phyloP scores from a whole-genome alignment of 2,888 invertebrate genomes.

The Sycophila texana region DNA sequence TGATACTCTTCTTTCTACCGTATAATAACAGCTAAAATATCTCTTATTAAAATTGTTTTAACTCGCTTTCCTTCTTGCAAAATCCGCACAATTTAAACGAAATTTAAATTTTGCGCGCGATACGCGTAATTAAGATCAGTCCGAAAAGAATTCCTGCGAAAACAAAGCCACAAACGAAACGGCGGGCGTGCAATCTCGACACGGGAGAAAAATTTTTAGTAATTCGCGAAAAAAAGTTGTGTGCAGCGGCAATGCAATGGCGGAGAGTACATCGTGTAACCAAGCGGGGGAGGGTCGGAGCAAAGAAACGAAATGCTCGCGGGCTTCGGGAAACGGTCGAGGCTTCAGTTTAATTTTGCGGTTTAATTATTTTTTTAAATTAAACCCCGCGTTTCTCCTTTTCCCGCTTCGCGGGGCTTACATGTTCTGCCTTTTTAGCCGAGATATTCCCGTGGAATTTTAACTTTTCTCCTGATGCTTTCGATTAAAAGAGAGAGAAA shows the following conservation, averaged over 20 bases:
- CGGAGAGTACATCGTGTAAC: background rate
- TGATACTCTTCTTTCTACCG: too few relatives aligned
- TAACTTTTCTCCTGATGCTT: slow-evolving; percentile 38
- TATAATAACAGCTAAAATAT: too few relatives aligned
- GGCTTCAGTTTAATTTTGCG: slow-evolving; percentile 69
- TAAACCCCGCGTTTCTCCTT: slow-evolving; percentile 61
- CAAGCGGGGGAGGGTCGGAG: slow-evolving; percentile 11
- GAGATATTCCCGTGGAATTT: slow-evolving; percentile 48
- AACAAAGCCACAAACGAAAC: too few relatives aligned
- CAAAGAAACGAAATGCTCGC: slow-evolving; percentile 29
- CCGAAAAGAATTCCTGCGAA: too few relatives aligned
- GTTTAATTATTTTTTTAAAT: slow-evolving; percentile 74
- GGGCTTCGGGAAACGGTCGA: slow-evolving; percentile 36
- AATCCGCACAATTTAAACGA: too few relatives aligned
- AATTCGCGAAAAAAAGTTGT: slow-evolving; percentile 17
- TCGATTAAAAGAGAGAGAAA: slow-evolving; percentile 33
- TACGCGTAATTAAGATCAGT: too few relatives aligned
- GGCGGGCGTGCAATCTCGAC: too few relatives aligned
- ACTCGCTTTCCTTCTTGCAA: too few relatives aligned
- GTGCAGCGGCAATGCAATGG: background rate
- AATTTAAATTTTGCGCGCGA: too few relatives aligned
- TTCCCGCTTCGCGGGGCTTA: slow-evolving; percentile 9
- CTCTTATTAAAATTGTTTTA: too few relatives aligned
- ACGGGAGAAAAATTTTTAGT: background rate
- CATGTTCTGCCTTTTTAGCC: slow-evolving; percentile 15